phyloP scores from a whole-genome alignment of 2,113 vertebrate genomes.

The Pleuronectes platessa region DNA sequence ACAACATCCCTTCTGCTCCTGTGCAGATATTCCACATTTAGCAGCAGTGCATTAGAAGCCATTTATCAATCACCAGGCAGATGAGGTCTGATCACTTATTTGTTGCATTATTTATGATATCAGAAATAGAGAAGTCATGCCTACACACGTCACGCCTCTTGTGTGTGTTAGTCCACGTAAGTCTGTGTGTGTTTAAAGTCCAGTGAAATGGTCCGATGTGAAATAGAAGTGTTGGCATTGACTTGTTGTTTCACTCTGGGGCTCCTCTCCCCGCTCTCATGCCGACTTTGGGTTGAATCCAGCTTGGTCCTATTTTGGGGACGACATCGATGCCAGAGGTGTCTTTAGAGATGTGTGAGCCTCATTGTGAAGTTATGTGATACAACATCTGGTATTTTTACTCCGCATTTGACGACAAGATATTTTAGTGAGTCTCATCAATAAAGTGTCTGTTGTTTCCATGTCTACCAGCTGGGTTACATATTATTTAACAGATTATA shows the following conservation, averaged over 20 bases:
- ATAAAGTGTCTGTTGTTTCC: neutral
- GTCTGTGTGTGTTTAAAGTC: slow-evolving; percentile 9
- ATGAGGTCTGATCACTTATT: slow-evolving; percentile 4
- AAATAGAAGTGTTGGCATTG: slow-evolving; percentile 22
- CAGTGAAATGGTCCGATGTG: no score
- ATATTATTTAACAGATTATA: neutral
- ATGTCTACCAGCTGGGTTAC: no score
- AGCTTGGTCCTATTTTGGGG: slow-evolving; percentile 64
- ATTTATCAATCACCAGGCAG: slow-evolving; percentile 13
- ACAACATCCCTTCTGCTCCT: no score
- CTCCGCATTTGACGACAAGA: slow-evolving; percentile 20
- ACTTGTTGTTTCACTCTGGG: slow-evolving; percentile 16
- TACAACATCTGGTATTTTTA: slow-evolving; percentile 53
- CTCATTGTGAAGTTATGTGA: slow-evolving; percentile 45
- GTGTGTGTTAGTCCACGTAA: neutral
- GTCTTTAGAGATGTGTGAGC: slow-evolving; percentile 40
- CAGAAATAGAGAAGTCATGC: slow-evolving; percentile 19
- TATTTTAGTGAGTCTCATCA: slow-evolving; percentile 32
- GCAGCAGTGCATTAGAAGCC: slow-evolving; percentile 14
- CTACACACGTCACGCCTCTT: neutral
- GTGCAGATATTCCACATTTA: slow-evolving; percentile 2
- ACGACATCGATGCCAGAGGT: slow-evolving; percentile 52
- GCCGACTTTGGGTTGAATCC: slow-evolving; percentile 45
- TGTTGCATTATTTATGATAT: slow-evolving; percentile 48
- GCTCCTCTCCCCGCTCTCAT: slow-evolving; percentile 25